phyloP scores from a whole-genome alignment of 2,888 invertebrate genomes.

The Scaptomyza reducta region DNA sequence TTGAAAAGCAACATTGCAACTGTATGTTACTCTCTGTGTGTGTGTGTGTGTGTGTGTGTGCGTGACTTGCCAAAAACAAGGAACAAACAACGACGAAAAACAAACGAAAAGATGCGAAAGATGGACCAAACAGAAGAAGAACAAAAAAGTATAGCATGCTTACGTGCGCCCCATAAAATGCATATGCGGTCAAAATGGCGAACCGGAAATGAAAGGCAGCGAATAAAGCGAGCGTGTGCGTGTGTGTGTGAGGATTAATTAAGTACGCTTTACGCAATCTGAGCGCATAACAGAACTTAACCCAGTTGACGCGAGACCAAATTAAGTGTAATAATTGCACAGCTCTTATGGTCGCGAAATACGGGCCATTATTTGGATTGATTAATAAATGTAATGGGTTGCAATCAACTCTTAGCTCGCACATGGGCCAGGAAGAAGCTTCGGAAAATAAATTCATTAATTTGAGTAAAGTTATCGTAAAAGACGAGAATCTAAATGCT shows the following conservation, averaged over 20 bases:
- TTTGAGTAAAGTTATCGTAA: too few relatives aligned
- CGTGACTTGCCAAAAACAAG: conserved; percentile 37
- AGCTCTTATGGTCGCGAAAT: not conserved
- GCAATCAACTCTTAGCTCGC: too few relatives aligned
- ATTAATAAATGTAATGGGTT: too few relatives aligned
- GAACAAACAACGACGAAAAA: conserved; percentile 22
- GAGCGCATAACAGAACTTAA: conserved; percentile 4
- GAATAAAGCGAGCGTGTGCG: not conserved
- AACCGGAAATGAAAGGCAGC: conserved; percentile 3
- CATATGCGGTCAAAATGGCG: conserved; percentile 54
- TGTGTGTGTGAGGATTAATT: conserved; percentile 20
- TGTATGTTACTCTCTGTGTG: not conserved
- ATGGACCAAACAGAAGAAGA: not conserved
- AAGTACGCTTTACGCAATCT: conserved; percentile 15
- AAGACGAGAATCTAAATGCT: not conserved
- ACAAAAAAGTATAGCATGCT: conserved; percentile 46
- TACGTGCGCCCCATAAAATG: conserved; percentile 72
- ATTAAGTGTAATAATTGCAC: conserved; percentile 26
- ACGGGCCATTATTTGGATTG: not conserved
- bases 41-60: conserved; percentile 9
- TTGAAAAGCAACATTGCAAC: conserved; percentile 32
- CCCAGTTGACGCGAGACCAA: conserved; percentile 3
- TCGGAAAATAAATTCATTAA: not conserved
- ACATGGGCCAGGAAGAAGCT: not conserved
- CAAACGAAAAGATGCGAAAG: conserved; percentile 24